A percentile compares a stretch with the other conserved stretches of the same genome.
These are phyloP conservation scores for Haemorhous mexicanus DNA, from an alignment of 2,113 vertebrate genomes.

Conservation along the genomic window DNA sequence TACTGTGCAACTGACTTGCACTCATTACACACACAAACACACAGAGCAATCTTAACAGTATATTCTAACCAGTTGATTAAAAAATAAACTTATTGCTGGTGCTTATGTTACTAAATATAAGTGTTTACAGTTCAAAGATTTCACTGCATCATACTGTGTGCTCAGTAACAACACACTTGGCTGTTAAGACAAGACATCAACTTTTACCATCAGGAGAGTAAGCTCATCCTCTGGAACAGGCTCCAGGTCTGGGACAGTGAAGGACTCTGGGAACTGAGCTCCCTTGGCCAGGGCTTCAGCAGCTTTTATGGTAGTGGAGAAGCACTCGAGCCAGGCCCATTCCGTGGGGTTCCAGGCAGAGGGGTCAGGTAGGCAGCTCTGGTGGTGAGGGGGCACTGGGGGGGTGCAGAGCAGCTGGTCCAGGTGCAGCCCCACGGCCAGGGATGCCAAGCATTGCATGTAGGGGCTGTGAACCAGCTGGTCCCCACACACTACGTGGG, in stretches of 20 bases:
- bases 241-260: conserved; percentile 91
- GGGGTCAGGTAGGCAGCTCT: conserved; percentile 79
- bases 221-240: conserved; percentile 92
- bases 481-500: conserved; percentile 94
- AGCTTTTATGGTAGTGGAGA: conserved; percentile 93
- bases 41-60: background rate
- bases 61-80: background rate
- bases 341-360: conserved; percentile 86
- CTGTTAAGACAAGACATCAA: background rate
- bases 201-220: conserved; percentile 86
- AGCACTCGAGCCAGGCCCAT: conserved; percentile 96
- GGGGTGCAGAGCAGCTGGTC: conserved; percentile 89
- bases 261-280: conserved; percentile 88
- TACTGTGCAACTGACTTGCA: background rate
- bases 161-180: background rate
- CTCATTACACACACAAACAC: background rate
- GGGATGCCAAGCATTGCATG: conserved; percentile 94
- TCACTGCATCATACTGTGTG: background rate
- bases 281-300: conserved; percentile 92
- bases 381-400: conserved; percentile 83
- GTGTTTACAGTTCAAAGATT: background rate
- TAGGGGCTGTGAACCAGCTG: conserved; percentile 97
- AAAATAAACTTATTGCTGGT: background rate
- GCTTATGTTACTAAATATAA: background rate
- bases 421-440: conserved; percentile 92